Evolutionary conservation across 2,113 vertebrate genomes (phyloP), one percentile per base, ranked within the genome.

Genomic region (Leucosticte australis): DNA sequence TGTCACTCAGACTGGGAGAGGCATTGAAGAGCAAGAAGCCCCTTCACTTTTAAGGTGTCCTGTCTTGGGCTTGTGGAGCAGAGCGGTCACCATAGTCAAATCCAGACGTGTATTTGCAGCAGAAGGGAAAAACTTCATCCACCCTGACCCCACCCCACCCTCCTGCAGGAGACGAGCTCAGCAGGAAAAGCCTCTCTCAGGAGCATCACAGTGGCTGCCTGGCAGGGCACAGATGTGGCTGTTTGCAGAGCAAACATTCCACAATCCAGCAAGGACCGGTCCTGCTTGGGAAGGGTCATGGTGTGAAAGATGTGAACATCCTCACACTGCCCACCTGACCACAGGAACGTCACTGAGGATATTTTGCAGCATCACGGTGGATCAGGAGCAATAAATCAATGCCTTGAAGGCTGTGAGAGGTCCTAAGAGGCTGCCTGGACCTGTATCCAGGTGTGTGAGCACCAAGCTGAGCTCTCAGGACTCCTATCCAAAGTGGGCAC

Each of bases 301-400:
- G 44, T 33, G 55, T 67, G 71, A 14, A 31, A 42, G 46, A 22
- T 13, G 70, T 64, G 67, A 80, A 41, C 0, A 0, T 19, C 16
- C 47, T 79, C 20, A 35, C 49, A 0, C 7, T 6, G 37, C 59
- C 0, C 0, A 26, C 11, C n/a, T 6, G 16, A 81, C 2, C 2
- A 18, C 13, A 2, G 49, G 49, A 47, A 7, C 0, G 0, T 6
- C 46, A 2, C 35, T 44, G 77, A 10, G 33, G 60, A 1, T 11
- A 7, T n/a, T 87, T 59, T 9, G 5, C 33, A 55, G 64, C 1
- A 2, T 28, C 31, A 16, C 0, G 4, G 5, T 41, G 53, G 22
- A 23, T 37, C 27, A 47, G 62, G 44, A 67, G 23, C 33, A 7
- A 27, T 35, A 4, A 50, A 68, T 30, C 35, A 6, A 27, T 4